Evolutionary conservation across 1,140 invertebrate genomes (phyloP).

Genomic region (Musca domestica): DNA sequence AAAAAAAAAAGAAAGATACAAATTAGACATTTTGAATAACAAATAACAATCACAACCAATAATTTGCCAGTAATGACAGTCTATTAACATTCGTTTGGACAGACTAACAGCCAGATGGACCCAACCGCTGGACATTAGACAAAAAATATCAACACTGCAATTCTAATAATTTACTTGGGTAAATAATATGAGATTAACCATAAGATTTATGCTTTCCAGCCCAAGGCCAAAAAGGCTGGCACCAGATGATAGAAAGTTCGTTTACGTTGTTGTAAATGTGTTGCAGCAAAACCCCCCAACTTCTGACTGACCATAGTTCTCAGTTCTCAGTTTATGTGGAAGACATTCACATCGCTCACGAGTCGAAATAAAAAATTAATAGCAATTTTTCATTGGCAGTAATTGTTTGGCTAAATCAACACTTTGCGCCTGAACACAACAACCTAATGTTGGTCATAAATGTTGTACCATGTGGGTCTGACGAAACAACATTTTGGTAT

Average conservation of each 20-base stretch:
- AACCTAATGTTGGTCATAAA: no score
- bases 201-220: background rate
- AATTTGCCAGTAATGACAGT: background rate
- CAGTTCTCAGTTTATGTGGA: background rate
- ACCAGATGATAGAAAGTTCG: constrained; percentile 2
- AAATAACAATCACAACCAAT: background rate
- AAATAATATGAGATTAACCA: background rate
- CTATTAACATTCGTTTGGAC: no score
- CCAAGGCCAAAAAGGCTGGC: background rate
- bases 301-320: background rate
- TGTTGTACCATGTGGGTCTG: no score
- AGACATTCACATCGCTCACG: background rate
- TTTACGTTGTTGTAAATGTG: background rate
- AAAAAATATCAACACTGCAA: no score
- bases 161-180: background rate
- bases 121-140: no score
- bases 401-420: constrained; percentile 20
- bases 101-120: no score
- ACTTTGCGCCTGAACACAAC: background rate
- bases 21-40: background rate
- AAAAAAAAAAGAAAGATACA: background rate
- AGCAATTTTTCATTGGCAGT: constrained; percentile 19
- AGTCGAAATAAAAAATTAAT: background rate
- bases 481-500: no score
- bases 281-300: background rate